Base-by-base conservation (phyloP, 1,140 invertebrate genomes). In the Drosophila teissieri region DNA sequence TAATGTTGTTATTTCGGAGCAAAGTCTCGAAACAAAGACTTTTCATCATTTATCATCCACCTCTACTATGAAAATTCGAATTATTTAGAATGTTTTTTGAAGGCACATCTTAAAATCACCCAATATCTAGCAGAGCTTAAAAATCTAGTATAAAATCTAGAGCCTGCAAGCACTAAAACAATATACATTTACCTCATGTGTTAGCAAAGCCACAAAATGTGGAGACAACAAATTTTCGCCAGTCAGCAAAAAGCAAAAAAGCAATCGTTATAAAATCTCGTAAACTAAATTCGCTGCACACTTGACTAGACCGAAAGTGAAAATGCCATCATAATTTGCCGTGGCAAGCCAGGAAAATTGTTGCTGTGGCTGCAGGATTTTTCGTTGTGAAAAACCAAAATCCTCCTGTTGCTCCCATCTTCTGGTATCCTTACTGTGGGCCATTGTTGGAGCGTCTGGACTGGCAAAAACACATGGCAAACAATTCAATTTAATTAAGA, bases 401-500 rank as follows among this genome's bases (percentile, higher is more conserved):
- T 46, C 15, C 44, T 48, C 42, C n/a, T 44, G 57, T 64, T 44
- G 49, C 36, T 44, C 37, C 14, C 45, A 45, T 45, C 17, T 57
- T 61, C 22, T 40, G 55, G 14, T 58, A 44, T 46, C 60, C 22
- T 37, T 48, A 34, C 53, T 61, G 60, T 60, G 62, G 74, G 49
- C 42, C 44, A 58, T 73, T 73, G 73, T 85, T 44, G 51, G 54
- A 48, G 67, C 45, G 74, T 81, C 78, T 86, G 82, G 61, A 40
- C 74, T 85, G 73, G 68, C 74, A 63, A 86, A 78, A 73, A 78
- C 78, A 77, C 65, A 77, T 80, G 75, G 75, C 79, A 79, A 77
- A 82, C 86, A 90, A 90, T 90, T 90, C 79, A 86, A 90, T 90
- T 90, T 90, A 90, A 86, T 90, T 90, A 83, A 83, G 82, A 90